Conservation (phyloP, 2,888 invertebrate species). For the Drosophila nr. perissopoda region DNA sequence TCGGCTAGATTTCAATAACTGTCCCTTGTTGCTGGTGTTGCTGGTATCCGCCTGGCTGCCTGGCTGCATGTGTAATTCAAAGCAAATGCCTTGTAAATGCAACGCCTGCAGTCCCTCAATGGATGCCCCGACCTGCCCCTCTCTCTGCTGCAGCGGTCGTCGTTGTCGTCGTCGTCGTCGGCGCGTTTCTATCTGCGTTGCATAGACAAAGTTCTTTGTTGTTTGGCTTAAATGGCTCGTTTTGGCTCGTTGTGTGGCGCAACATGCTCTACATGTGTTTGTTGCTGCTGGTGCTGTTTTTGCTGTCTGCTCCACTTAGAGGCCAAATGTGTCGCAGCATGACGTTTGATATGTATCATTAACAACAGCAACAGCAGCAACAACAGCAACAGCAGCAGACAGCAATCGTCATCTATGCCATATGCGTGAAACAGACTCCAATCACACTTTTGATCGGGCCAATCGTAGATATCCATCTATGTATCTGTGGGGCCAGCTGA, state of each 20-base stretch:
- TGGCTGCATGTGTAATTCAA: slow-evolving; percentile 48
- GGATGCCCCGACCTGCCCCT: not conserved
- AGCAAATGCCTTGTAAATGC: slow-evolving; percentile 61
- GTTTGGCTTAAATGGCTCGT: slow-evolving; percentile 38
- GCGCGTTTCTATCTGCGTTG: slow-evolving; percentile 10
- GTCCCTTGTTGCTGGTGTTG: slow-evolving; percentile 38
- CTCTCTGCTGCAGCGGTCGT: not conserved
- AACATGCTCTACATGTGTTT: slow-evolving; percentile 49
- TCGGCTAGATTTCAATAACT: slow-evolving; percentile 33
- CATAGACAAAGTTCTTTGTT: slow-evolving; percentile 45
- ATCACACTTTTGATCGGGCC: slow-evolving; percentile 4
- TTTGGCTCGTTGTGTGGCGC: slow-evolving; percentile 26
- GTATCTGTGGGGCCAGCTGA: not conserved
- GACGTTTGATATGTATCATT: slow-evolving; percentile 67
- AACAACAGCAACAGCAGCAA: slow-evolving; percentile 30
- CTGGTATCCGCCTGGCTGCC: not conserved
- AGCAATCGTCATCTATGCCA: slow-evolving; percentile 26
- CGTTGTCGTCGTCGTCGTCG: not conserved
- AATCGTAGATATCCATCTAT: not conserved
- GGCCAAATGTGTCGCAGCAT: slow-evolving; percentile 57
- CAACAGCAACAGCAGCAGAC: not conserved
- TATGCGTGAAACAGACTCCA: slow-evolving; percentile 17
- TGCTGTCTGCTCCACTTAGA: slow-evolving; percentile 35
- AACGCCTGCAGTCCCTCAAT: slow-evolving; percentile 28
- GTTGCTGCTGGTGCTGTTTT: slow-evolving; percentile 12